These are phyloP conservation scores for Trichoplusia ni DNA, from an alignment of 1,140 invertebrate species.

Conservation along the genomic window DNA sequence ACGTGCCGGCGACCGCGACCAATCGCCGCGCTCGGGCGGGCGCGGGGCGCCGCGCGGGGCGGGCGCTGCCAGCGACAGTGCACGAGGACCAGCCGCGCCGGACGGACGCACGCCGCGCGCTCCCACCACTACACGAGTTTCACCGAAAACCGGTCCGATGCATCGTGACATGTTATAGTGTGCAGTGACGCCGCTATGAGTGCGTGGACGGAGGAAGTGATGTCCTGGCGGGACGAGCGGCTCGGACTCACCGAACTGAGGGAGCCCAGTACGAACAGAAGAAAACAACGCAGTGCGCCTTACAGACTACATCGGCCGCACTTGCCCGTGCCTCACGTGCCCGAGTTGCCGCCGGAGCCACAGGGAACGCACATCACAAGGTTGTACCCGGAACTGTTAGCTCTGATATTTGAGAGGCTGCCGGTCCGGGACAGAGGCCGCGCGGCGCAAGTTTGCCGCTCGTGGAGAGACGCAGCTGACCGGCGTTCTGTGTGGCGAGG, in stretches of 20 bases:
- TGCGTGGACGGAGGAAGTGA: constrained; percentile 76
- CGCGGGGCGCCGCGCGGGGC: constrained; percentile 37
- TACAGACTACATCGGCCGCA: constrained; percentile 83
- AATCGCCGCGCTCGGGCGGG: constrained; percentile 68
- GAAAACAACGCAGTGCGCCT: constrained; percentile 80
- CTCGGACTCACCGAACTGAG: constrained; percentile 71
- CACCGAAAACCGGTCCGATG: constrained; percentile 69
- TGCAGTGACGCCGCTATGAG: constrained; percentile 74
- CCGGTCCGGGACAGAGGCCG: constrained; percentile 94
- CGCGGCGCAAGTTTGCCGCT: constrained; percentile 93
- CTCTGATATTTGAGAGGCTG: constrained; percentile 95
- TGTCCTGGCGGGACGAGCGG: constrained; percentile 72
- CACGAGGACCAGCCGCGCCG: constrained; percentile 63
- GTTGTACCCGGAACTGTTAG: constrained; percentile 95
- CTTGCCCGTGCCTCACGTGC: constrained; percentile 74
- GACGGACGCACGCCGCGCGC: constrained; percentile 70
- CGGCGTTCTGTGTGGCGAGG: constrained; percentile 95
- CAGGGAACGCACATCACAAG: constrained; percentile 91
- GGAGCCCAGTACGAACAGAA: constrained; percentile 56
- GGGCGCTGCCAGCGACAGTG: constrained; percentile 57
- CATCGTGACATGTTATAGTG: constrained; percentile 74
- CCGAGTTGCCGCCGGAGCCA: constrained; percentile 65
- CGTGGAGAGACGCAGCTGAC: constrained; percentile 96
- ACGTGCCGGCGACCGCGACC: constrained; percentile 82
- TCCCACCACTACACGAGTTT: constrained; percentile 55